A percentile compares a stretch with the other conserved stretches of the same genome.
Evolutionary conservation across 2,888 invertebrate genomes (phyloP).

Genomic region (Sesamia inferens): DNA sequence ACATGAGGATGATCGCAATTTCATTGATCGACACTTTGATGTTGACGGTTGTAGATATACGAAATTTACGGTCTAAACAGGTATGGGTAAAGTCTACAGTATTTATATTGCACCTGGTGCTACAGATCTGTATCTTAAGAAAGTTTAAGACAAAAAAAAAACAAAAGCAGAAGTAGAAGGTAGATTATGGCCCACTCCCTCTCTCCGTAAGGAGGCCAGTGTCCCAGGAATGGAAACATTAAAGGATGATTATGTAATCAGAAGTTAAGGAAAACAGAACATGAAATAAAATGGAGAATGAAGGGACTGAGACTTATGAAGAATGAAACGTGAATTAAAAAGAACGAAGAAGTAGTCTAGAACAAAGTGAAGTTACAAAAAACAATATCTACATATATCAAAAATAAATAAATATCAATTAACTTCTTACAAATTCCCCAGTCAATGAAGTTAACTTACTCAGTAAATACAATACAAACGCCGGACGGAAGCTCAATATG

Average conservation of each 20-base stretch:
- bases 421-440: background rate
- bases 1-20: slow-evolving; percentile 52
- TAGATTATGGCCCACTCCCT: too few relatives aligned
- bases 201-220: too few relatives aligned
- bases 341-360: background rate
- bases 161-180: too few relatives aligned
- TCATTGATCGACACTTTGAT: slow-evolving; percentile 48
- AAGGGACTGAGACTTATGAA: background rate
- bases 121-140: background rate
- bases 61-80: slow-evolving; percentile 22
- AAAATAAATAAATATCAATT: too few relatives aligned
- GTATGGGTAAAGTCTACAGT: background rate
- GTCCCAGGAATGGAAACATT: too few relatives aligned
- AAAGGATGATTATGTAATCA: too few relatives aligned
- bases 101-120: background rate
- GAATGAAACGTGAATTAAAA: background rate
- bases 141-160: too few relatives aligned
- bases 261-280: background rate
- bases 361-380: background rate
- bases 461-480: slow-evolving; percentile 24
- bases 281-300: background rate
- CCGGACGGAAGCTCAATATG: slow-evolving; percentile 32
- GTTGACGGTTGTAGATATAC: slow-evolving; percentile 24
- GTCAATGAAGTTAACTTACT: slow-evolving; percentile 1
- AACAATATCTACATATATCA: background rate